Percentiles rank a stretch among this genome's conserved stretches.
phyloP scores from a whole-genome alignment of 2,888 invertebrate genomes.

The Ophonus ardosiacus region DNA sequence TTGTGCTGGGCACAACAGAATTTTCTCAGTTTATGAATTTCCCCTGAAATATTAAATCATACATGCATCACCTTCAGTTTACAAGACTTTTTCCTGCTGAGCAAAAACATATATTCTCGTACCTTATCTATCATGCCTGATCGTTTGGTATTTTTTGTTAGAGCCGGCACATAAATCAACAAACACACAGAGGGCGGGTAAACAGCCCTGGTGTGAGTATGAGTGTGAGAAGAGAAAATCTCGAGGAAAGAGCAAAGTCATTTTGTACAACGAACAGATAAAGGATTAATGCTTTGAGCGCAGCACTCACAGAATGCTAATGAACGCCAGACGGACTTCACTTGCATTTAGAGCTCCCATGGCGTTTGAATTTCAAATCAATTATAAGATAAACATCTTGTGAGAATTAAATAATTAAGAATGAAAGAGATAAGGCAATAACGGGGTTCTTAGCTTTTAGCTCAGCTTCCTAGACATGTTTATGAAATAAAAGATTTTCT shows the following conservation, averaged over 20 bases:
- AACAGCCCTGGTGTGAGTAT: neutral
- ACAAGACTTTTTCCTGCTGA: neutral
- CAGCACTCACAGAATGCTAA: slow-evolving; percentile 23
- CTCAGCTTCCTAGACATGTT: slow-evolving; percentile 20
- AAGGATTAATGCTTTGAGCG: slow-evolving; percentile 39
- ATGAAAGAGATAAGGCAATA: slow-evolving; percentile 5
- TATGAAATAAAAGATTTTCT: slow-evolving; percentile 40
- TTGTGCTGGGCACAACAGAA: no score
- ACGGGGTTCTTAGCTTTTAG: neutral
- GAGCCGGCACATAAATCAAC: slow-evolving; percentile 4
- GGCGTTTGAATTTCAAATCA: neutral
- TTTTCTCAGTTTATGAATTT: neutral
- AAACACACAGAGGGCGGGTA: neutral
- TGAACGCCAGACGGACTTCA: neutral
- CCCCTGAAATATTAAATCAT: neutral
- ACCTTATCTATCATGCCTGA: slow-evolving; percentile 32
- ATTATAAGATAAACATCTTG: slow-evolving; percentile 3
- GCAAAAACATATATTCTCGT: neutral
- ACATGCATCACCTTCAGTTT: neutral
- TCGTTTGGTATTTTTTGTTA: slow-evolving; percentile 16
- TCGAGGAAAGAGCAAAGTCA: neutral
- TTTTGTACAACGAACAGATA: slow-evolving; percentile 21
- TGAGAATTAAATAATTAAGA: slow-evolving; percentile 18
- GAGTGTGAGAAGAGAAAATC: neutral
- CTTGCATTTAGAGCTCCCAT: neutral